phyloP scores from a whole-genome alignment of 1,140 invertebrate species.

The Euwallacea fornicatus region DNA sequence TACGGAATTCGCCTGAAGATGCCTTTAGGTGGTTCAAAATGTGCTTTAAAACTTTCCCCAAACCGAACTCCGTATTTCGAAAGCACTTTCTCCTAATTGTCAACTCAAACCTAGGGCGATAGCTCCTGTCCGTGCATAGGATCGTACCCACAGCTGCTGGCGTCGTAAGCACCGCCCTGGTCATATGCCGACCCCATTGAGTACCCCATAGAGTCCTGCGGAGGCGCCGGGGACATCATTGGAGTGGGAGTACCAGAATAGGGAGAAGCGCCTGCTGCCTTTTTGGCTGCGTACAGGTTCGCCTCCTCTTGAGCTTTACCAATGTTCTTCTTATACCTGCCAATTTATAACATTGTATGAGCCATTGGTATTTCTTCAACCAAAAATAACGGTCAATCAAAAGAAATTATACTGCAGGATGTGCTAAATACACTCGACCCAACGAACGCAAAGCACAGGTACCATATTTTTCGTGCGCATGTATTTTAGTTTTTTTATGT shows the following conservation, averaged over 20 bases:
- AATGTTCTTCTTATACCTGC: conserved; percentile 97
- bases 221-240: conserved; percentile 90
- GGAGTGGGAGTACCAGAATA: conserved; percentile 89
- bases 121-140: conserved; percentile 62
- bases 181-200: conserved; percentile 85
- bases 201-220: conserved; percentile 88
- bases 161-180: conserved; percentile 79
- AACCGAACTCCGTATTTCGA: neutral
- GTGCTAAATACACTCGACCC: too few relatives aligned
- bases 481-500: too few relatives aligned
- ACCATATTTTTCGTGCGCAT: too few relatives aligned
- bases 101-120: conserved; percentile 39
- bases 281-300: conserved; percentile 98
- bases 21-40: neutral
- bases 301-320: conserved; percentile 99
- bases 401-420: too few relatives aligned
- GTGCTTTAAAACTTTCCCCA: conserved; percentile 6
- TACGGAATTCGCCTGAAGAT: neutral
- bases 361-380: too few relatives aligned
- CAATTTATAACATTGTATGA: too few relatives aligned
- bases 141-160: conserved; percentile 86
- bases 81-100: conserved; percentile 27
- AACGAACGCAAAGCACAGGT: too few relatives aligned
- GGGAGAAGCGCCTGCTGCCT: conserved; percentile 92
- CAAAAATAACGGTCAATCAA: too few relatives aligned